Conservation (phyloP, 2,888 invertebrate genomes). For the Apotomis betuletana region DNA sequence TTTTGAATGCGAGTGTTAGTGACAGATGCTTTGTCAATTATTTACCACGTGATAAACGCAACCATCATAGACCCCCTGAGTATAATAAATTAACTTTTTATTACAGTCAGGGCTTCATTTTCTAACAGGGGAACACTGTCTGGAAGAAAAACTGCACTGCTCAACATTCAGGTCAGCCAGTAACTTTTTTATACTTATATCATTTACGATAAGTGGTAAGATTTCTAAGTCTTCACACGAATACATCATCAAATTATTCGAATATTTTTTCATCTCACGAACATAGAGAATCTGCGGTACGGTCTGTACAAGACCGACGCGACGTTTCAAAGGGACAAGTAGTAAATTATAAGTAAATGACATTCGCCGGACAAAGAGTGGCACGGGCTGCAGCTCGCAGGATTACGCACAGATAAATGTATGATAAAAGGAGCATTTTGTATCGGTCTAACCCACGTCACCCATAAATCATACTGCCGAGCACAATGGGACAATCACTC, state of each 20-base stretch:
- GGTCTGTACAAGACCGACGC: constrained; percentile 20
- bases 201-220: background rate
- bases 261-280: constrained; percentile 11
- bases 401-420: constrained; percentile 53
- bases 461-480: constrained; percentile 48
- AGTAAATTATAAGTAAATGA: constrained; percentile 66
- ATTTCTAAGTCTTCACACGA: background rate
- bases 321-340: constrained; percentile 54
- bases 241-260: background rate
- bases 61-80: no score
- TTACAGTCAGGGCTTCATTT: no score
- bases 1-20: no score
- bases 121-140: no score
- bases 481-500: constrained; percentile 43
- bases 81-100: no score
- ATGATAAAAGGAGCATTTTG: constrained; percentile 51
- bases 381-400: constrained; percentile 50
- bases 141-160: no score
- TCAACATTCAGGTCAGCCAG: no score
- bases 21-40: no score
- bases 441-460: constrained; percentile 44
- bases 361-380: constrained; percentile 50
- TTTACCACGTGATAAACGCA: no score
- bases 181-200: no score
- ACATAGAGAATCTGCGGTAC: constrained; percentile 21